phyloP scores from a whole-genome alignment of 2,113 vertebrate genomes.

The Sinocyclocheilus maitianheensis region DNA sequence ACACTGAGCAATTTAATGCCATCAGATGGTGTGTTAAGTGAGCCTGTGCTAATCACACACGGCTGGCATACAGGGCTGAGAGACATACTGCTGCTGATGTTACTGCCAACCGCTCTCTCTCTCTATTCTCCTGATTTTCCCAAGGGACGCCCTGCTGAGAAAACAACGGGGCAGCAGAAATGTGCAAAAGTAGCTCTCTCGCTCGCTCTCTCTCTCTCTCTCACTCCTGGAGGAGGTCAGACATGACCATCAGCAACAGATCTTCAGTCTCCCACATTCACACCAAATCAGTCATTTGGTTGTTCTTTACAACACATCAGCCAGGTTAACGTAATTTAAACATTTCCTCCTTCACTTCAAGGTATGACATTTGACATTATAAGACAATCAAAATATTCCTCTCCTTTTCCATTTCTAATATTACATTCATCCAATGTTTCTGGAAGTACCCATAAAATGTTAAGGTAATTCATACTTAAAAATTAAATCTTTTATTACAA shows the following conservation, averaged over 20 bases:
- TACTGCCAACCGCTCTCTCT: constrained; percentile 51
- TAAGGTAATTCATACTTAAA: background rate
- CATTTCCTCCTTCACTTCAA: background rate
- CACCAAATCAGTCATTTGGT: background rate
- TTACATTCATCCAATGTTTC: background rate
- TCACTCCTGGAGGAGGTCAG: constrained; percentile 13
- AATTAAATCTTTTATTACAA: no score
- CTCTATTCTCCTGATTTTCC: constrained; percentile 69
- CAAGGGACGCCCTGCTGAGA: constrained; percentile 73
- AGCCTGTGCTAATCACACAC: constrained; percentile 68
- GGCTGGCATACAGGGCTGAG: constrained; percentile 63
- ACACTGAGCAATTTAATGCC: constrained; percentile 60
- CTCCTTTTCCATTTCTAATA: background rate
- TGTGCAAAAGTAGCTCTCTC: constrained; percentile 70
- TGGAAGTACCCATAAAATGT: background rate
- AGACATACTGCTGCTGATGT: constrained; percentile 65
- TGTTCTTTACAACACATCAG: background rate
- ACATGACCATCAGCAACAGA: constrained; percentile 37
- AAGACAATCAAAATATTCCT: background rate
- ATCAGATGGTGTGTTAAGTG: constrained; percentile 60
- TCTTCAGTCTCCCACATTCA: constrained; percentile 24
- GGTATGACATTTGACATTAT: background rate
- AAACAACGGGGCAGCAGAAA: constrained; percentile 75
- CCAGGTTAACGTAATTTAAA: background rate
- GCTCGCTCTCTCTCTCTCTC: constrained; percentile 49